Evolutionary conservation across 2,113 vertebrate species (phyloP), one percentile per base, ranked within the genome.

Genomic region (Chaetodon auriga): DNA sequence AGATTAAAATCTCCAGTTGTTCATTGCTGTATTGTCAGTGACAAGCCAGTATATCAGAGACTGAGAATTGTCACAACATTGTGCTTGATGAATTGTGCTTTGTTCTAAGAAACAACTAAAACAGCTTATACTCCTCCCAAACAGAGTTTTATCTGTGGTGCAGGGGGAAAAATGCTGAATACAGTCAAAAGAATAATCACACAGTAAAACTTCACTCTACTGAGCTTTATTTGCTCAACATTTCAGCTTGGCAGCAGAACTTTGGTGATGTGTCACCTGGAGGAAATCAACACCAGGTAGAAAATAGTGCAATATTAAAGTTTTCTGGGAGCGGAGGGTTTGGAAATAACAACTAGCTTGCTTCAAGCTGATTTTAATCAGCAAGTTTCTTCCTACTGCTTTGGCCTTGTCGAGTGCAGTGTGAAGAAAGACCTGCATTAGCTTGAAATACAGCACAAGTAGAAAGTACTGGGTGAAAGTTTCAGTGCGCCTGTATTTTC

Each of bases 31-130:
- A n/a, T 12, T 63, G 54, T 80, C 53, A 53, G 35, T 25, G 73
- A 81, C 51, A 76, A 38, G 38, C 30, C 35, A 66, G 38, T 41
- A 60, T 43, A 85, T 87, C 70, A 80, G 69, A 74, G 48, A 64
- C 43, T 15, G n/a, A 68, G 66, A 69, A 60, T 12, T 86, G 80
- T 76, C 78, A 78, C 68, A 82, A 53, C 70, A 83, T 11, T 69
- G 21, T 16, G 41, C 57, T 70, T 85, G 78, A 86, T 86, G 46
- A 80, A 80, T 80, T 71, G 51, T 46, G 19, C 55, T 74, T 84
- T 81, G 64, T 87, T 82, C 55, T n/a, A 19, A n/a, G n/a, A 78
- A 36, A 78, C 68, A 71, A 55, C 80, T 53, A 57, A 75, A 76
- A 78, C 25, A 43, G 75, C 66, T 83, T 75, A 25, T 63, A 72